These are phyloP conservation scores for Geotrypetes seraphini DNA, from an alignment of 2,797 vertebrate genomes.

Conservation along the genomic window DNA sequence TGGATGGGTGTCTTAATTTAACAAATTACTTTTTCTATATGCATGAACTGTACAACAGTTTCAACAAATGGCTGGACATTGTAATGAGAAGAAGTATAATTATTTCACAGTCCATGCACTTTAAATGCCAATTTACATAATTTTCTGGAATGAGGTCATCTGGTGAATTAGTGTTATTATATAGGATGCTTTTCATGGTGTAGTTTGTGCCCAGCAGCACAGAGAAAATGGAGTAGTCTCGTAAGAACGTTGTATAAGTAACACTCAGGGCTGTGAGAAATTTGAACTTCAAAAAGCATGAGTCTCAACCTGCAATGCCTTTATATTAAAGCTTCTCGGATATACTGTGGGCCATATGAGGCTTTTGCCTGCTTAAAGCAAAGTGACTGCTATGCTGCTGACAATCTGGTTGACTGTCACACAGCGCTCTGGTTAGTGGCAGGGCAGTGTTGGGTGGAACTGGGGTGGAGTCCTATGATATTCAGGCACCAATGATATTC, in stretches of 20 bases:
- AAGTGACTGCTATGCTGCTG: too few relatives aligned
- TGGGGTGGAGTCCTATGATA: too few relatives aligned
- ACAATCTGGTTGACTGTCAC: too few relatives aligned
- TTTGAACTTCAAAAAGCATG: too few relatives aligned
- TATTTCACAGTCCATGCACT: slow-evolving; percentile 44
- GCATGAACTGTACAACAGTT: slow-evolving; percentile 45
- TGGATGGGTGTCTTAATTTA: slow-evolving; percentile 50
- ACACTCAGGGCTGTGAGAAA: too few relatives aligned
- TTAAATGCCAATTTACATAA: slow-evolving; percentile 25
- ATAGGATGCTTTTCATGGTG: slow-evolving; percentile 25
- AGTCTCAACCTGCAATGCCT: too few relatives aligned
- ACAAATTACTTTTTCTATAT: slow-evolving; percentile 43
- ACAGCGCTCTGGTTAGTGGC: too few relatives aligned
- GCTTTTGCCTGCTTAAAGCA: too few relatives aligned
- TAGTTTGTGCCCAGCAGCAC: slow-evolving; percentile 16
- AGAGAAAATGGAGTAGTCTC: slow-evolving; percentile 21
- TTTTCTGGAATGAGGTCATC: slow-evolving; percentile 29
- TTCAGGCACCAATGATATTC: too few relatives aligned
- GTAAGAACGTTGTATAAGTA: slow-evolving; percentile 29
- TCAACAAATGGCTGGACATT: slow-evolving; percentile 42
- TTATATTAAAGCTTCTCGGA: too few relatives aligned
- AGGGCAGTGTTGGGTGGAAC: too few relatives aligned
- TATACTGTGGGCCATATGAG: too few relatives aligned
- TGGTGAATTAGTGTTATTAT: slow-evolving; percentile 20
- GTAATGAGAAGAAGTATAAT: slow-evolving; percentile 49